Percentiles rank a stretch among this genome's conserved stretches.
Evolutionary conservation across 2,888 invertebrate genomes (phyloP).

Genomic region (Drosophila histrio): DNA sequence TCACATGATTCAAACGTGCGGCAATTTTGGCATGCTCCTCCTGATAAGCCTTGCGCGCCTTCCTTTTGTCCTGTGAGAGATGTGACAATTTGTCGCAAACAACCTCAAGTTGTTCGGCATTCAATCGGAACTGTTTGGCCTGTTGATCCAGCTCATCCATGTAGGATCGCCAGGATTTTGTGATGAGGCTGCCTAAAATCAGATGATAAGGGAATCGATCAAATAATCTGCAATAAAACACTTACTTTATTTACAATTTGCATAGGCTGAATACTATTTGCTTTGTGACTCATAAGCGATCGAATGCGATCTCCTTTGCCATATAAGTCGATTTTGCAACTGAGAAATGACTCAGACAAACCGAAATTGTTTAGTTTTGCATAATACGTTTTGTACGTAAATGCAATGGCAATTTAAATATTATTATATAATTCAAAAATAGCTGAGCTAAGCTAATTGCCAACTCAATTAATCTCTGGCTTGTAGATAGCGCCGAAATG

Average conservation of each 20-base stretch:
- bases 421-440: conserved; percentile 1
- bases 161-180: conserved; percentile 92
- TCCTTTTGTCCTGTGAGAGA: conserved; percentile 94
- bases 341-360: neutral
- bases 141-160: conserved; percentile 95
- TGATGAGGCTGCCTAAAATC: conserved; percentile 87
- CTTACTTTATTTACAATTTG: neutral
- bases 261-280: neutral
- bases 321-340: neutral
- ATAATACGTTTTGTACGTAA: neutral
- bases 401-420: neutral
- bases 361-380: conserved; percentile 1
- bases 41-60: conserved; percentile 93
- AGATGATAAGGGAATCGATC: neutral
- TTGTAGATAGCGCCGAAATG: neutral
- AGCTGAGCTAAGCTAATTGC: neutral
- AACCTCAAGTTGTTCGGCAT: conserved; percentile 93
- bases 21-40: conserved; percentile 95
- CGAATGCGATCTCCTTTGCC: neutral
- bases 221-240: neutral
- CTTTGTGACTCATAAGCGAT: neutral
- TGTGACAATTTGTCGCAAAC: conserved; percentile 92
- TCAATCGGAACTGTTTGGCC: conserved; percentile 91
- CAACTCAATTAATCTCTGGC: neutral
- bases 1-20: conserved; percentile 91